Evolutionary conservation across 2,888 invertebrate species (phyloP), one percentile per base, ranked within the genome.

Genomic region (Hyalella azteca): DNA sequence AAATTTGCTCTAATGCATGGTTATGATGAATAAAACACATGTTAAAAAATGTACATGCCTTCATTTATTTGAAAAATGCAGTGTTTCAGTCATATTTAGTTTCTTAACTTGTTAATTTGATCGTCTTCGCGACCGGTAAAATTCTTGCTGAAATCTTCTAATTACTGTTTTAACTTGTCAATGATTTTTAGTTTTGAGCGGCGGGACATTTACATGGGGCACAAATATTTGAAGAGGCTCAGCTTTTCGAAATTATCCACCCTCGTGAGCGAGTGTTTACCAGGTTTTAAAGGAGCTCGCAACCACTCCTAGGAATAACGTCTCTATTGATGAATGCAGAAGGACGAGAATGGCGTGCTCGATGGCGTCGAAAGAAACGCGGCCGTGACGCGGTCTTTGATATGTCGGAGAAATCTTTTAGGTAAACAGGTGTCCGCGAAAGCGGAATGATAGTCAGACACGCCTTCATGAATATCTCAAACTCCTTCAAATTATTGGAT

Each of bases 161-260:
- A 79, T 79, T 79, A 79, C 79, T 59, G 79, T 79, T 79, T 79
- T 79, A 79, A 79, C 79, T 79, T 79, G 79, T 79, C 79, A 54
- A 40, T 48, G 79, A 79, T 77, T 79, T 79, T 79, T 79, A 79
- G 79, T 79, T 79, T 77, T 41, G 41, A 77, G 79, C 54, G 40
- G 50, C 79, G 48, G 41, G 77, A 77, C 79, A 79, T 79, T 79
- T 79, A 79, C 77, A 76, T 79, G 79, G 59, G 36, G 60, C 40
- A 76, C 79, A 79, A 79, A 79, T 79, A 79, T 79, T 79, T 79
- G 79, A 79, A 40, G 79, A 76, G 76, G 79, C 60, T 79, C 77
- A 77, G 79, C 41, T 45, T 75, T 49, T 59, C 49, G 79, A 76
- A 79, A 79, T 79, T 79, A 79, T 79, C 77, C 79, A 76, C 76